These are phyloP conservation scores for Penaeus vannamei DNA, from an alignment of 1,140 invertebrate species.

Conservation along the genomic window DNA sequence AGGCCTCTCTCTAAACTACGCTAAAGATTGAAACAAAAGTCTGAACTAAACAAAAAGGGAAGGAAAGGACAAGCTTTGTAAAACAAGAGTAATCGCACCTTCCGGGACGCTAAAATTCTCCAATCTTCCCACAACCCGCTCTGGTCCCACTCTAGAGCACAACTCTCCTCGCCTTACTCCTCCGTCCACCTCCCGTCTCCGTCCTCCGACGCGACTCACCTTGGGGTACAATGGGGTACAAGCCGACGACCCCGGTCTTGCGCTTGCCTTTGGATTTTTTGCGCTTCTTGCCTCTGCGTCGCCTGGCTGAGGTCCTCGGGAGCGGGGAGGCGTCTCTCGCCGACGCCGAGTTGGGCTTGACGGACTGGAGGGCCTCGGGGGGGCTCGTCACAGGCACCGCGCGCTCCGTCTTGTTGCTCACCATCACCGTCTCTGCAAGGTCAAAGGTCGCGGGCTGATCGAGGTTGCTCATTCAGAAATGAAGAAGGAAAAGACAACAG, in stretches of 20 bases:
- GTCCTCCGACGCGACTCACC: conserved; percentile 27
- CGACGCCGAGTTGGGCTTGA: conserved; percentile 1
- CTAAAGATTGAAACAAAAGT: not conserved
- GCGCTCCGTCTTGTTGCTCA: conserved; percentile 57
- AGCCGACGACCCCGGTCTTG: conserved; percentile 45
- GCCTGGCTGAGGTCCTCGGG: conserved; percentile 1
- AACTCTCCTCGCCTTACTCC: not conserved
- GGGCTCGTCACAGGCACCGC: conserved; percentile 31
- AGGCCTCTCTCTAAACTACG: not conserved
- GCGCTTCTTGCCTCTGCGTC: conserved; percentile 56
- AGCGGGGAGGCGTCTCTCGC: conserved; percentile 5
- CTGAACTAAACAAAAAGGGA: not conserved
- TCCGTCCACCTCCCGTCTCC: too few relatives aligned
- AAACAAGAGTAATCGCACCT: not conserved
- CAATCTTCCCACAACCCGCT: not conserved
- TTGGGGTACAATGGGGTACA: conserved; percentile 64
- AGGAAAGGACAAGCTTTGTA: not conserved
- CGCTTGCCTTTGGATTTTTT: conserved; percentile 64
- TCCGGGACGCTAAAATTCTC: too few relatives aligned
- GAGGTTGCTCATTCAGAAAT: not conserved
- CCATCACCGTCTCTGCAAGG: conserved; percentile 40
- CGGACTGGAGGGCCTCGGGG: not conserved
- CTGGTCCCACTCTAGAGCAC: not conserved
- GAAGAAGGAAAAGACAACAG: not conserved
- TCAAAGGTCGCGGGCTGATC: too few relatives aligned